These are phyloP conservation scores for Hypothenemus hampei DNA, from an alignment of 1,140 invertebrate genomes.

Conservation along the genomic window DNA sequence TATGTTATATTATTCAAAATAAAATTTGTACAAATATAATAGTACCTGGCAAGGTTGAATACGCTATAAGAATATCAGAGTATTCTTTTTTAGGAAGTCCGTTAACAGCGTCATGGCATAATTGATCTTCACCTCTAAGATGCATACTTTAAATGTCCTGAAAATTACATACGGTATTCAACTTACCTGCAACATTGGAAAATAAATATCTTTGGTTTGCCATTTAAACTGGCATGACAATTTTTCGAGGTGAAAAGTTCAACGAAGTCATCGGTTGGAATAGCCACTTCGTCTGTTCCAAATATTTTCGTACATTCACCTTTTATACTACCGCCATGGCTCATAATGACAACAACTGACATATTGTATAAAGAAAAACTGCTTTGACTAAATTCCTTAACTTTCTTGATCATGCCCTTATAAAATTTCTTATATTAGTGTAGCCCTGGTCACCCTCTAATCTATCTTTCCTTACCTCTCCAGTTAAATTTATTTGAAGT, in stretches of 20 bases:
- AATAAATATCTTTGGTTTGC: conserved; percentile 75
- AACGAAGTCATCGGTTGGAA: conserved; percentile 49
- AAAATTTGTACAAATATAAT: neutral
- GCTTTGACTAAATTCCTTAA: conserved; percentile 22
- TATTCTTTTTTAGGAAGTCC: conserved; percentile 13
- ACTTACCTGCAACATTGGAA: conserved; percentile 53
- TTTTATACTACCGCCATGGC: conserved; percentile 48
- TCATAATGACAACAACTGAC: conserved; percentile 55
- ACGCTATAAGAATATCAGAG: conserved; percentile 30
- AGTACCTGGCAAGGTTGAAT: conserved; percentile 34
- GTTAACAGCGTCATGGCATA: conserved; percentile 13
- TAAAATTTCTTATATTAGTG: neutral
- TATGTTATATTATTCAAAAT: neutral
- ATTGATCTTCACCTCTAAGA: conserved; percentile 19
- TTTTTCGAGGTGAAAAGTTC: conserved; percentile 57
- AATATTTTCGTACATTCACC: conserved; percentile 38
- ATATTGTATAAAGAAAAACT: conserved; percentile 46
- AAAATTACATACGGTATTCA: neutral
- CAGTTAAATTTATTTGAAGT: conserved; percentile 17
- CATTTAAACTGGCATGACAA: conserved; percentile 52
- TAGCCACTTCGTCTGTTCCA: conserved; percentile 48
- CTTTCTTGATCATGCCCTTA: conserved; percentile 17
- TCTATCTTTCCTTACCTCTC: conserved; percentile 5
- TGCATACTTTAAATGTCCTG: too few relatives aligned
- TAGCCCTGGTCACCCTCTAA: neutral